Evolutionary conservation across 37 sponge, comb jelly and placozoan genomes (phyloP).

Genomic region (Diacarnus erythraeanus): DNA sequence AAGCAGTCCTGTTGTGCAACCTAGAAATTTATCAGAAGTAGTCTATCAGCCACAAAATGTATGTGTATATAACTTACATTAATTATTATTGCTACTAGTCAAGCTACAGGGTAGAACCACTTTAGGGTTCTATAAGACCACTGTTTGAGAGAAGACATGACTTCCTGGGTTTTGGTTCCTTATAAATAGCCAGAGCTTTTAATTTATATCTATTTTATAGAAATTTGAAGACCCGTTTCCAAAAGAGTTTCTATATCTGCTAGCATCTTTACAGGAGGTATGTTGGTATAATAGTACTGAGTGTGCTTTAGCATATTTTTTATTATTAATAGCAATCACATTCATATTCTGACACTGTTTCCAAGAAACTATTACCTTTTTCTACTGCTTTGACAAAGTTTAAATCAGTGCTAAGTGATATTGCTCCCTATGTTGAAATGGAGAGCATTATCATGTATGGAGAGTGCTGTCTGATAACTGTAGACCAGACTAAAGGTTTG

Average conservation of each 20-base stretch:
- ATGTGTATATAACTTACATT: no score
- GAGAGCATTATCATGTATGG: not conserved
- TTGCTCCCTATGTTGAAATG: not conserved
- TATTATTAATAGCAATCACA: slow-evolving; percentile 1
- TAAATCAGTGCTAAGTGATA: not conserved
- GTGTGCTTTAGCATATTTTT: not conserved
- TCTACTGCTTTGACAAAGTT: not conserved
- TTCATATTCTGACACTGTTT: slow-evolving; percentile 2
- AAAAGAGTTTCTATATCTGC: not conserved
- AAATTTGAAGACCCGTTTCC: not conserved
- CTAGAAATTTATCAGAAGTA: no score
- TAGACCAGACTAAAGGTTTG: not conserved
- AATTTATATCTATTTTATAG: no score
- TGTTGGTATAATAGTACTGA: not conserved
- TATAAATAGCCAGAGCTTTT: no score
- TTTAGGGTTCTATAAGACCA: no score
- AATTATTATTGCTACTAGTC: no score
- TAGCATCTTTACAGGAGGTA: slow-evolving; percentile 15
- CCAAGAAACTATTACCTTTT: not conserved
- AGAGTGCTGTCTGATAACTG: not conserved
- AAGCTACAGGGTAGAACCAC: no score
- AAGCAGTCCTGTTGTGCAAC: no score
- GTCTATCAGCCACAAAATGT: no score
- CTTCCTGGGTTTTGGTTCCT: no score
- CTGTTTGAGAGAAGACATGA: no score